A percentile compares a stretch with the other conserved stretches of the same genome.
Conservation (phyloP, 2,888 invertebrate species). For the Drosophila ezoana region DNA sequence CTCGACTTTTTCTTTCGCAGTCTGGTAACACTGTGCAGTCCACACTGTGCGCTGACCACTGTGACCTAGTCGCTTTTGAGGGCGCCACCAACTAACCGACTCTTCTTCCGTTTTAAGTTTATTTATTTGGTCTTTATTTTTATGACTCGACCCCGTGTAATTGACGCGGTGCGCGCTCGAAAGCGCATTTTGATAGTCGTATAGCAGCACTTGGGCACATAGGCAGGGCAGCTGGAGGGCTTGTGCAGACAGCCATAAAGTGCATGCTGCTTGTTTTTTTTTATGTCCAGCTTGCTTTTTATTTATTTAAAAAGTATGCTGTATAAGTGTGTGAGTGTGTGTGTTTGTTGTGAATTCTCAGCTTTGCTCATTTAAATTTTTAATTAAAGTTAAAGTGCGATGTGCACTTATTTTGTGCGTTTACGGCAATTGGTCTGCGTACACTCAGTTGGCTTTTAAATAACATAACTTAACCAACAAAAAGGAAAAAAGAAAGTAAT, state of each 20-base stretch:
- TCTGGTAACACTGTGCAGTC: conserved; percentile 25
- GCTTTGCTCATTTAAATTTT: conserved; percentile 70
- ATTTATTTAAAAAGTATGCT: conserved; percentile 33
- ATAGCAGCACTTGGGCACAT: conserved; percentile 31
- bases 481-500: neutral
- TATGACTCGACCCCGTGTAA: conserved; percentile 75
- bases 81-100: conserved; percentile 41
- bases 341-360: conserved; percentile 28
- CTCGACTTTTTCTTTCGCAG: neutral
- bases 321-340: conserved; percentile 7
- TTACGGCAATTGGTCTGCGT: conserved; percentile 37
- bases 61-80: conserved; percentile 23
- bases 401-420: conserved; percentile 25
- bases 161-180: conserved; percentile 72
- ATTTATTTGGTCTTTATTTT: conserved; percentile 80
- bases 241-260: conserved; percentile 59
- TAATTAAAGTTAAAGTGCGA: conserved; percentile 73
- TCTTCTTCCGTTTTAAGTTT: conserved; percentile 69
- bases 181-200: conserved; percentile 68
- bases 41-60: conserved; percentile 4
- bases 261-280: conserved; percentile 58
- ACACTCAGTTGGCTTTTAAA: conserved; percentile 22
- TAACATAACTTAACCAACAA: conserved; percentile 3
- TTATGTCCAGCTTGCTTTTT: conserved; percentile 37
- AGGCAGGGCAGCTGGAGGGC: neutral